Evolutionary conservation across 1,140 invertebrate species (phyloP).

Genomic region (Apis laboriosa): DNA sequence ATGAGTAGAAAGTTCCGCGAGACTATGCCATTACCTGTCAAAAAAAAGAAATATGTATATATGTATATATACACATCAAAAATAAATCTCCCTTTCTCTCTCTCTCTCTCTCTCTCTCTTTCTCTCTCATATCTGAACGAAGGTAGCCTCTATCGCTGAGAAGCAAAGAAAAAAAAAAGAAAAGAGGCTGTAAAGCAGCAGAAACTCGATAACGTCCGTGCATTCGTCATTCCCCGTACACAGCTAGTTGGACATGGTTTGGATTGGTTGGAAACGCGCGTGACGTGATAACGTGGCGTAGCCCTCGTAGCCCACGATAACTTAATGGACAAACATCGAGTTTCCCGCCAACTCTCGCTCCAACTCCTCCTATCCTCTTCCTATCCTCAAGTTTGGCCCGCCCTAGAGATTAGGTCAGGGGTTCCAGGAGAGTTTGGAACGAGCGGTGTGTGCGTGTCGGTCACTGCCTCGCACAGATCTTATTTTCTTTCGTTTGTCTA

Average conservation of each 20-base stretch:
- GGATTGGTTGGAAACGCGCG: neutral
- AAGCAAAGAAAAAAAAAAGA: neutral
- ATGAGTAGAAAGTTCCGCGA: no score
- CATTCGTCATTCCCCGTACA: conserved; percentile 10
- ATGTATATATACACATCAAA: no score
- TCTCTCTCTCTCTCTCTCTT: no score
- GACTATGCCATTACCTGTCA: no score
- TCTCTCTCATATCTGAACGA: neutral
- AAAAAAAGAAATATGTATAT: no score
- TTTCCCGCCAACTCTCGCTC: no score
- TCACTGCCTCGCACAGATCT: conserved; percentile 12
- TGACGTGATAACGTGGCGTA: conserved; percentile 22
- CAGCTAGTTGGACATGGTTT: neutral
- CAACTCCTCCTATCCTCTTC: neutral
- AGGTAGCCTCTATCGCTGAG: neutral
- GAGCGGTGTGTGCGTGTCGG: neutral
- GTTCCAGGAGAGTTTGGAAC: neutral
- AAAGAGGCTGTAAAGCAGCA: neutral
- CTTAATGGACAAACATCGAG: conserved; percentile 26
- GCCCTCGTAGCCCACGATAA: conserved; percentile 12
- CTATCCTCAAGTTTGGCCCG: neutral
- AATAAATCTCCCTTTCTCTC: no score
- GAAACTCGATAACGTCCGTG: neutral
- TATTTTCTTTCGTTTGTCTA: conserved; percentile 34
- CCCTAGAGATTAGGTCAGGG: conserved; percentile 6